phyloP scores from a whole-genome alignment of 2,888 invertebrate genomes.

The Lottia gigantea region DNA sequence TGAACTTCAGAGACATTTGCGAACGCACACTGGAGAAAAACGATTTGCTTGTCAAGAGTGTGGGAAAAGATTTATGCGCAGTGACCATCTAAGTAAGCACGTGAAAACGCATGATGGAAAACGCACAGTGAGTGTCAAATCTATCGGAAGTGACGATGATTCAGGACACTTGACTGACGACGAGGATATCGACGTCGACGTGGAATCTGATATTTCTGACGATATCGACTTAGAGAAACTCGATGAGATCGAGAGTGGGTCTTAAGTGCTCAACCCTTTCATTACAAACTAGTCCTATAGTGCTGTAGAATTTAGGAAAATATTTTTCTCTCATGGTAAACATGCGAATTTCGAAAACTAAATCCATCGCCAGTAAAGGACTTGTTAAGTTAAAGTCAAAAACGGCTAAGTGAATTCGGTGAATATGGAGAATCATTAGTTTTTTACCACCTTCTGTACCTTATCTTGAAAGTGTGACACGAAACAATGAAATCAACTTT shows the following conservation, averaged over 20 bases:
- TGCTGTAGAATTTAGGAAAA: no score
- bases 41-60: slow-evolving; percentile 88
- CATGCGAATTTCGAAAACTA: no score
- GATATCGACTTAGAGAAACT: slow-evolving; percentile 24
- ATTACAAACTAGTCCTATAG: no score
- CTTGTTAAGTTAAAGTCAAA: no score
- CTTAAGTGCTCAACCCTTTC: no score
- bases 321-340: no score
- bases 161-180: slow-evolving; percentile 31
- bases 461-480: no score
- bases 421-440: no score
- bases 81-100: slow-evolving; percentile 94
- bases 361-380: no score
- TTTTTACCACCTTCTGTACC: no score
- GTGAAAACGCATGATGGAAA: slow-evolving; percentile 79
- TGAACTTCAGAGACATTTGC: slow-evolving; percentile 92
- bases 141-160: slow-evolving; percentile 32
- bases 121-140: slow-evolving; percentile 24
- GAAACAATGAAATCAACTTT: no score
- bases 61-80: slow-evolving; percentile 90
- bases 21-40: slow-evolving; percentile 94
- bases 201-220: slow-evolving; percentile 35
- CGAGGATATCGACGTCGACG: slow-evolving; percentile 50
- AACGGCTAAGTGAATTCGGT: no score
- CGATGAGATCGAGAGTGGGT: slow-evolving; percentile 11